These are phyloP conservation scores for Gorsachius magnificus DNA, from an alignment of 2,797 vertebrate species.

Conservation along the genomic window DNA sequence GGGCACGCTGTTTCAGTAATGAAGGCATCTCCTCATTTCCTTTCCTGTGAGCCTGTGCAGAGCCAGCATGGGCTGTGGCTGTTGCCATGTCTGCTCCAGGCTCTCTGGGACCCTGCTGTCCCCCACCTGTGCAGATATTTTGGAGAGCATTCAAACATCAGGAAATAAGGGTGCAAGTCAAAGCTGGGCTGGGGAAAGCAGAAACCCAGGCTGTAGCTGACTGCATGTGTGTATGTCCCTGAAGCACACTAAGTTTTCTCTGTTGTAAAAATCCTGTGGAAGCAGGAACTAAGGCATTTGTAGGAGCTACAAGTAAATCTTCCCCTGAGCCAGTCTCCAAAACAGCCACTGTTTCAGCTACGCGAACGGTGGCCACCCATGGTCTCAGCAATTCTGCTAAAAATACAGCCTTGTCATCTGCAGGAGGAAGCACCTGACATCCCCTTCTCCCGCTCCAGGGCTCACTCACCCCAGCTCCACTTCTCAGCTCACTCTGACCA, in stretches of 20 bases:
- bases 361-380: rapidly evolving
- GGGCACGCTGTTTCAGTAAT: no score
- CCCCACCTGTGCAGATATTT: background rate
- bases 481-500: background rate
- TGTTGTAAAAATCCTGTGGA: background rate
- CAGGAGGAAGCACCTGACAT: background rate
- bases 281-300: background rate
- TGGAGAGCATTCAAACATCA: background rate
- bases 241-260: background rate
- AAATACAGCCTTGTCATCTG: background rate
- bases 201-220: background rate
- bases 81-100: background rate
- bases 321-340: background rate
- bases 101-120: rapidly evolving
- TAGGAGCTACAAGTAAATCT: background rate
- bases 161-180: background rate
- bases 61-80: background rate
- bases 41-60: background rate
- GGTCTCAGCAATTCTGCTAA: background rate
- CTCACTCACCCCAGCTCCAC: background rate
- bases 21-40: background rate
- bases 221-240: background rate
- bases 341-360: background rate
- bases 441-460: background rate
- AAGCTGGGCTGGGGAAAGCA: background rate